Base-by-base conservation (phyloP, 2,888 invertebrate genomes). In the Halocaridina rubra region DNA sequence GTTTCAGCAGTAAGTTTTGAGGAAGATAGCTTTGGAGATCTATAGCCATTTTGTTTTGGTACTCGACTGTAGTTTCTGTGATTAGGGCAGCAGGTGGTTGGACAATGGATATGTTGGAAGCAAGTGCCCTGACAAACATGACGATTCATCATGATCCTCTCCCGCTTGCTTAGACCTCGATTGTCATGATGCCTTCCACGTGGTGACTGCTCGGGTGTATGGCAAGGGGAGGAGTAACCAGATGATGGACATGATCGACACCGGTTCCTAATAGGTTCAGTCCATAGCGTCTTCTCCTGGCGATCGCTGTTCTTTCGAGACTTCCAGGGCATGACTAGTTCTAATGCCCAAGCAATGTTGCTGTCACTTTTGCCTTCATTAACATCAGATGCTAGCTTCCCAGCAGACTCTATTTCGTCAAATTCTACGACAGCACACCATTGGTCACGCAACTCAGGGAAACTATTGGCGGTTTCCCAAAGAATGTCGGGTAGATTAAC, bases 391-490 rank as follows among this genome's bases (percentile, higher is more conserved):
- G 76, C 46, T 10, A 75, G 19, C 30, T 69, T 33, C 8, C 61
- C 39, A 10, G 76, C 81, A 7, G 81, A 64, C 8, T 33, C 13
- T n/a, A 81, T 81, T 16, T 81, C 81, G 75, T 96, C 95, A 90
- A 97, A 98, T 92, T 98, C 98, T 53, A 98, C 95, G 89, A 98
- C 92, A n/a, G 97, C 97, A 91, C 96, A 96, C 81, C 81, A 81
- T 30, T 81, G 81, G 22, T 81, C 81, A 19, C 81, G 81, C 46
- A 81, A 57, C 64, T 76, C 24, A 13, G 76, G 76, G 33, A 76
- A 76, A 39, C 22, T 81, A 4, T 80, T 64, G 53, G 61, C 75
- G 16, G 67, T 57, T 90, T 96, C 94, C 3, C 59, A 57, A 89
- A 95, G 95, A 90, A 97, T 93, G 90, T 96, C 96, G 1, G 97